A percentile compares a stretch with the other conserved stretches of the same genome.
These are phyloP conservation scores for Brachyrhaphis roseni DNA, from an alignment of 2,797 vertebrate species.

Conservation along the genomic window DNA sequence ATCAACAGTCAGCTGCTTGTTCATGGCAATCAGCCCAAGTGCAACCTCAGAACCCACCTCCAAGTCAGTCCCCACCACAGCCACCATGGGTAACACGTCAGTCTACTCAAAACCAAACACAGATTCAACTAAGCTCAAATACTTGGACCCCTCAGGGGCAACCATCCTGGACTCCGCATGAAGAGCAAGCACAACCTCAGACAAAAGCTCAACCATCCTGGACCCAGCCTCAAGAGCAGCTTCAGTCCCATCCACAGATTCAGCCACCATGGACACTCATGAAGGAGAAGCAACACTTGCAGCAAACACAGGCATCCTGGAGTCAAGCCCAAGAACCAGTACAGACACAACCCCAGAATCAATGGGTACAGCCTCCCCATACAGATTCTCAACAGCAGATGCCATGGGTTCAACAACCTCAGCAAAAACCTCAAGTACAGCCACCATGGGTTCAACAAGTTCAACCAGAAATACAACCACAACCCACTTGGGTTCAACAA, in stretches of 20 bases:
- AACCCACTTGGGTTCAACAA: slow-evolving; percentile 79
- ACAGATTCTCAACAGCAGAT: slow-evolving; percentile 61
- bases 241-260: slow-evolving; percentile 49
- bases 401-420: slow-evolving; percentile 80
- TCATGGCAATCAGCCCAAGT: slow-evolving; percentile 72
- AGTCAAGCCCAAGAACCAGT: slow-evolving; percentile 67
- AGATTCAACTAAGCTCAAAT: slow-evolving; percentile 62
- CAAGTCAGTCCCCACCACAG: slow-evolving; percentile 64
- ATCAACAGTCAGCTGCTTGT: slow-evolving; percentile 67
- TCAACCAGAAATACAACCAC: slow-evolving; percentile 71
- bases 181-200: slow-evolving; percentile 57
- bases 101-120: slow-evolving; percentile 60
- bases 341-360: slow-evolving; percentile 72
- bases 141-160: slow-evolving; percentile 74
- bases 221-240: slow-evolving; percentile 55
- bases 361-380: slow-evolving; percentile 81
- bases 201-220: slow-evolving; percentile 56
- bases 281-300: slow-evolving; percentile 60
- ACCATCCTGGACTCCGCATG: slow-evolving; percentile 64
- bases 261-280: slow-evolving; percentile 62
- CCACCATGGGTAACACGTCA: slow-evolving; percentile 65
- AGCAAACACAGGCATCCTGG: slow-evolving; percentile 68
- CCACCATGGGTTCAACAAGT: slow-evolving; percentile 67
- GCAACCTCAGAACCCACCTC: slow-evolving; percentile 62
- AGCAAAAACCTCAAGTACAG: slow-evolving; percentile 69